Base-by-base conservation (phyloP, 2,113 vertebrate species). In the Chionodraco myersi region DNA sequence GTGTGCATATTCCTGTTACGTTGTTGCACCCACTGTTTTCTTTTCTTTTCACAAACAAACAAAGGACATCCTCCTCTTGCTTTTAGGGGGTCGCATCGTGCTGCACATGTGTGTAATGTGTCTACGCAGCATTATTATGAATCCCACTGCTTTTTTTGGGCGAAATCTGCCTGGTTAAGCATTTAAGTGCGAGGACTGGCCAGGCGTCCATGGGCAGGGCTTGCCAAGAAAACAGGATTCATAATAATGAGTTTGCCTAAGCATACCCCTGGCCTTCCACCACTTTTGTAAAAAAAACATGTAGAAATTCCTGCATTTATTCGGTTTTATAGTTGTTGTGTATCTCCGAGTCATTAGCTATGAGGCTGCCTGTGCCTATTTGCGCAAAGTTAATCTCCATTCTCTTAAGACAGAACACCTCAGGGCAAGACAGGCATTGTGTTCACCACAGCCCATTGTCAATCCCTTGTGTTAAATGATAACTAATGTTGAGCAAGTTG, bases 401-500 rank as follows among this genome's bases (percentile, higher is more conserved):
- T 83, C 5, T 65, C 21, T 10, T 21, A 67, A 67, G 30, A 52
- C 67, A 36, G 45, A 65, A 41, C 51, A 63, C 47, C 66, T 23
- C 5, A 34, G 49, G 5, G 44, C 16, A 18, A 44, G 18, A 78
- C 34, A 11, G 61, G 53, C 59, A 14, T 54, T 51, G 30, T 73
- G 77, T 52, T 30, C 58, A 47, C 69, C 21, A 10, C 58, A 71
- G 26, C 30, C 47, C 59, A 16, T 61, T 72, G 70, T 72, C 60
- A 48, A 18, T 54, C 21, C 18, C 18, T 74, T 10, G 1, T 77
- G 51, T 82, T 54, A 77, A 85, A 85, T 60, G 62, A n/a, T 41
- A 72, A 77, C 65, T 53, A 49, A 60, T 53, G 64, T 75, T 80
- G 71, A 2, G 12, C 52, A 72, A 81, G 71, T 54, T 69, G 60